A percentile compares a stretch with the other conserved stretches of the same genome.
These are phyloP conservation scores for Megathymus violae DNA, from an alignment of 1,140 invertebrate species.

Conservation along the genomic window DNA sequence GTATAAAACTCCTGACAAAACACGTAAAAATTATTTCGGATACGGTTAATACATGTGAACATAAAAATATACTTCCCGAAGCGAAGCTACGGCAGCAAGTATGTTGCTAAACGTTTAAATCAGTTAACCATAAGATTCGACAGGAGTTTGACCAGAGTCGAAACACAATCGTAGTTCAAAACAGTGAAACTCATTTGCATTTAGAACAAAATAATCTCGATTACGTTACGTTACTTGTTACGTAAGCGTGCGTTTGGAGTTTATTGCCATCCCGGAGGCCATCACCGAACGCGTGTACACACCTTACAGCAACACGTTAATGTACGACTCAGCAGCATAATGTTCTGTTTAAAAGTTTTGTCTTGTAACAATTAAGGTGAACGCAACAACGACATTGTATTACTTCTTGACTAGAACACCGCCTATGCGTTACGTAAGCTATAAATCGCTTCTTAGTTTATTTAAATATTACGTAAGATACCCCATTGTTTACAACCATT, in stretches of 20 bases:
- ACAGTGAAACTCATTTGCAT: conserved; percentile 49
- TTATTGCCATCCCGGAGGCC: conserved; percentile 10
- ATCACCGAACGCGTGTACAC: conserved; percentile 1
- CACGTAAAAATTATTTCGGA: too few relatives aligned
- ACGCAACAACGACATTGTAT: conserved; percentile 1
- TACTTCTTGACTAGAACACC: background rate
- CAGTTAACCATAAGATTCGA: conserved; percentile 12
- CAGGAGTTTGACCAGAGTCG: background rate
- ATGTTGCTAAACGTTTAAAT: background rate
- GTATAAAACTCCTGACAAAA: too few relatives aligned
- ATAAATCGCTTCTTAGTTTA: conserved; percentile 1
- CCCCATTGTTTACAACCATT: too few relatives aligned
- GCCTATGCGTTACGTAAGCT: conserved; percentile 5
- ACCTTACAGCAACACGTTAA: conserved; percentile 12
- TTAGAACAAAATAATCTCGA: conserved; percentile 41
- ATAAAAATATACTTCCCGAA: too few relatives aligned
- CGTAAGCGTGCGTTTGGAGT: conserved; percentile 32
- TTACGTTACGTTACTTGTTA: conserved; percentile 32
- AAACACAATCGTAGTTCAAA: background rate
- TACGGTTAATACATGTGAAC: too few relatives aligned
- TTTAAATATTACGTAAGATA: too few relatives aligned
- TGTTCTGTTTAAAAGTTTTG: conserved; percentile 20
- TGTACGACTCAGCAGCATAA: conserved; percentile 1
- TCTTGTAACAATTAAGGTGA: background rate
- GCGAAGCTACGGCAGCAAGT: too few relatives aligned